phyloP scores from a whole-genome alignment of 2,797 vertebrate species.

The Macropus fuliginosus region DNA sequence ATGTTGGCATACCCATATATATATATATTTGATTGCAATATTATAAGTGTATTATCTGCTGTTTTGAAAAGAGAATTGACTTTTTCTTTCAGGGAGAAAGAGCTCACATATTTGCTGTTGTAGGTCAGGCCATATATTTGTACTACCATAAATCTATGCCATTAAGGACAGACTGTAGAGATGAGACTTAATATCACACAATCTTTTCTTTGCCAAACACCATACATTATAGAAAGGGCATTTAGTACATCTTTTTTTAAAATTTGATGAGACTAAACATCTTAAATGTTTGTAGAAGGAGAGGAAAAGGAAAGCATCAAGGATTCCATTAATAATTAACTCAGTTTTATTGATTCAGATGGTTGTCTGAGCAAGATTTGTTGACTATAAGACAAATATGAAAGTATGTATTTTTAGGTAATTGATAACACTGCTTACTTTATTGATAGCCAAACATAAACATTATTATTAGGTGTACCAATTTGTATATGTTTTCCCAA shows the following conservation, averaged over 20 bases:
- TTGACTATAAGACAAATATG: conserved; percentile 30
- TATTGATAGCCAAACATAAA: conserved; percentile 26
- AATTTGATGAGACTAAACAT: conserved; percentile 24
- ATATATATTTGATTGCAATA: not conserved
- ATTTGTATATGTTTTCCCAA: not conserved
- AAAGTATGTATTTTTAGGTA: not conserved
- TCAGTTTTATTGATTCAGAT: conserved; percentile 3
- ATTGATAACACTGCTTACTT: conserved; percentile 7
- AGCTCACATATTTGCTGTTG: not conserved
- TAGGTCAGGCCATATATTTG: conserved; percentile 3
- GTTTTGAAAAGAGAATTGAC: conserved; percentile 6
- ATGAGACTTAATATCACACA: not conserved
- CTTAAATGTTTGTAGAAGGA: conserved; percentile 19
- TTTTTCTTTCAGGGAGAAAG: conserved; percentile 9
- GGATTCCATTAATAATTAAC: conserved; percentile 2
- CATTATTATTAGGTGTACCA: conserved; percentile 22
- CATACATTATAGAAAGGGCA: conserved; percentile 5
- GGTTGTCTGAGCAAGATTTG: conserved; percentile 7
- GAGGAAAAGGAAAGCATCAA: conserved; percentile 31
- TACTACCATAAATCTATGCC: conserved; percentile 4
- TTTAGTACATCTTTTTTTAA: conserved; percentile 3
- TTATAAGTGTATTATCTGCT: conserved; percentile 18
- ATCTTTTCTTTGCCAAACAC: conserved; percentile 19
- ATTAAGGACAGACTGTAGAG: conserved; percentile 16
- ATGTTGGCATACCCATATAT: not conserved